These are phyloP conservation scores for Drosophila macrospina DNA, from an alignment of 2,888 invertebrate genomes.

Conservation along the genomic window DNA sequence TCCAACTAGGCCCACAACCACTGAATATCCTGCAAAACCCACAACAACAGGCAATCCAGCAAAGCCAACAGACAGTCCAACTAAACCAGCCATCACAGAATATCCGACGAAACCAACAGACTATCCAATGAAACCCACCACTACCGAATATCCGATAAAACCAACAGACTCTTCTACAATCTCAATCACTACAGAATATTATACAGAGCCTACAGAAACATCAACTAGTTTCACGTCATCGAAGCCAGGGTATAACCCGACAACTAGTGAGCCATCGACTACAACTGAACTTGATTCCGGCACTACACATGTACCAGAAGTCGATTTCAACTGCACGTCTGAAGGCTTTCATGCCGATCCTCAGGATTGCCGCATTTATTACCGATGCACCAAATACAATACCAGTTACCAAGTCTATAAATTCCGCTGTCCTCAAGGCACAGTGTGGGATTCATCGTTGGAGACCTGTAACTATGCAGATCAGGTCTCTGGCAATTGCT, in stretches of 20 bases:
- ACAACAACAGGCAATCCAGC: constrained; percentile 21
- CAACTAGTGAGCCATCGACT: constrained; percentile 25
- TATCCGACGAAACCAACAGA: constrained; percentile 37
- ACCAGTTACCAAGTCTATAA: constrained; percentile 86
- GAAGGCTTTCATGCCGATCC: constrained; percentile 86
- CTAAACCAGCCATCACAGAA: constrained; percentile 42
- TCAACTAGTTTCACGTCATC: constrained; percentile 36
- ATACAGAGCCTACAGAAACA: constrained; percentile 26
- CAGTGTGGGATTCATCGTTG: constrained; percentile 87
- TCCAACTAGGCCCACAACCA: constrained; percentile 34
- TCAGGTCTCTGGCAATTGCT: constrained; percentile 81
- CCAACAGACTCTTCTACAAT: constrained; percentile 4
- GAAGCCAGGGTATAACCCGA: constrained; percentile 56
- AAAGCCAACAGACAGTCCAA: constrained; percentile 28
- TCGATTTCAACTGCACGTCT: constrained; percentile 79
- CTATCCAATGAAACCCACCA: constrained; percentile 39
- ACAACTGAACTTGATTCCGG: constrained; percentile 50
- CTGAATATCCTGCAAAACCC: constrained; percentile 32
- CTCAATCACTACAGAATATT: not conserved
- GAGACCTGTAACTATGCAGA: constrained; percentile 86
- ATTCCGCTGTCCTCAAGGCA: constrained; percentile 87
- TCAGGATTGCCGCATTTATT: constrained; percentile 87
- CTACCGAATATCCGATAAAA: not conserved
- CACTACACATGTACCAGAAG: constrained; percentile 59
- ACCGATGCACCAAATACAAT: constrained; percentile 86